Evolutionary conservation across 2,113 vertebrate genomes (phyloP), one percentile per base, ranked within the genome.

Genomic region (Sinosuthora webbiana): DNA sequence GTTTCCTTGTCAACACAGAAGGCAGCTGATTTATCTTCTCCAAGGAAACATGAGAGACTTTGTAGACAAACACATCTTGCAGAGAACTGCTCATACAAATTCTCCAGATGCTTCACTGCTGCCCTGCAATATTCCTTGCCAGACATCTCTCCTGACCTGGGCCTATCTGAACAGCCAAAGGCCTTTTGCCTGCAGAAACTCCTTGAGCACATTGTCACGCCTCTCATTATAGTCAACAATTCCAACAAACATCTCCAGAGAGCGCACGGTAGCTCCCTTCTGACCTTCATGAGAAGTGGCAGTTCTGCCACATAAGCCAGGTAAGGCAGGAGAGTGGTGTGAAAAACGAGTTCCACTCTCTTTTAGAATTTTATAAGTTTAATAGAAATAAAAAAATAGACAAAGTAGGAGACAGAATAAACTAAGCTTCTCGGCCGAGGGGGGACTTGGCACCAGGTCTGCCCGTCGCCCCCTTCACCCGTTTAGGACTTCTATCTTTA

Each of bases 251-350:
- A 21, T 25, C 50, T 84, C 53, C 83, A 45, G 44, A 74, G 25
- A 47, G 73, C 0, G 5, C 55, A 28, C 18, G 11, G 75, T 3
- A 56, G 47, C 75, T 90, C 62, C 89, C 60, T 53, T 69, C 88
- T 89, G 91, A 79, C 37, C 69, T 57, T 95, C 84, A 85, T 55
- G 28, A 87, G 60, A 65, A 67, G 59, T 31, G 60, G 93, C 91
- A 94, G 83, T 50, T 76, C 49, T 44, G 35, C 37, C n/a, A 10
- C 44, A 12, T 35, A 2, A 83, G 67, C 76, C 63, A 55, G 31
- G 44, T 1, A 10, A 88, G 37, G 65, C 79, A 79, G 76, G 44
- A 63, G 10, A 60, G 30, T 0, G 9, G 41, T 28, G 68, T n/a
- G n/a, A n/a, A n/a, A n/a, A n/a, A n/a, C n/a, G n/a, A n/a, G n/a